Percentiles rank a stretch among this genome's conserved stretches.
Evolutionary conservation across 2,797 vertebrate species (phyloP).

Genomic region (Crypturellus tataupa): DNA sequence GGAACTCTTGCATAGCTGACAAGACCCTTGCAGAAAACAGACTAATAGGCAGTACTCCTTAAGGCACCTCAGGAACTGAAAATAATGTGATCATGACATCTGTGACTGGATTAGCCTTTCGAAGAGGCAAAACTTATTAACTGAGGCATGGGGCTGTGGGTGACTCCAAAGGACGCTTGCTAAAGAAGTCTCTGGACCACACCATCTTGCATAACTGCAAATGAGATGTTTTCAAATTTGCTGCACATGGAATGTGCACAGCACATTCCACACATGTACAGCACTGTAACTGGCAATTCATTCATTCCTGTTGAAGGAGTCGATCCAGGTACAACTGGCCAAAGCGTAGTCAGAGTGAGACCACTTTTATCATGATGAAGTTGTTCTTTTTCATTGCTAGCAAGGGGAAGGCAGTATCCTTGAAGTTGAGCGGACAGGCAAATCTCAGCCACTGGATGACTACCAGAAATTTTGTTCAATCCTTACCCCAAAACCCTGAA

Average conservation of each 20-base stretch:
- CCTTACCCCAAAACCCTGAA: not conserved
- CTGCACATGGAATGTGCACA: not conserved
- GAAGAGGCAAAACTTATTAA: not conserved
- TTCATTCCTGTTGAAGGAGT: not conserved
- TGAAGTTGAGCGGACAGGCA: not conserved
- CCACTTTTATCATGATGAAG: not conserved
- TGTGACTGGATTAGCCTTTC: not conserved
- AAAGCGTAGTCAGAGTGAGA: not conserved
- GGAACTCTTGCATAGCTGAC: not conserved
- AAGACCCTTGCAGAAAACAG: not conserved
- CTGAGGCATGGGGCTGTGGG: not conserved
- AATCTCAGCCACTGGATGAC: not conserved
- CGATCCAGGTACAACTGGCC: not conserved
- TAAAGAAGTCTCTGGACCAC: not conserved
- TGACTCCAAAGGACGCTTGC: not conserved
- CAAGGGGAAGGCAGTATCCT: not conserved
- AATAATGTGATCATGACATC: not conserved
- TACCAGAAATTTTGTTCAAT: not conserved
- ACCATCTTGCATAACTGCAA: not conserved
- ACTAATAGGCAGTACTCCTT: rapidly evolving
- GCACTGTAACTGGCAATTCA: not conserved
- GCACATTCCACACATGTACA: no score
- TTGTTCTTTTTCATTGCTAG: not conserved
- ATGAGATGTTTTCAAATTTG: not conserved
- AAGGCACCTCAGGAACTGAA: not conserved